Evolutionary conservation across 2,888 invertebrate genomes (phyloP), one percentile per base, ranked within the genome.

Genomic region (Xanthorhoe designata): DNA sequence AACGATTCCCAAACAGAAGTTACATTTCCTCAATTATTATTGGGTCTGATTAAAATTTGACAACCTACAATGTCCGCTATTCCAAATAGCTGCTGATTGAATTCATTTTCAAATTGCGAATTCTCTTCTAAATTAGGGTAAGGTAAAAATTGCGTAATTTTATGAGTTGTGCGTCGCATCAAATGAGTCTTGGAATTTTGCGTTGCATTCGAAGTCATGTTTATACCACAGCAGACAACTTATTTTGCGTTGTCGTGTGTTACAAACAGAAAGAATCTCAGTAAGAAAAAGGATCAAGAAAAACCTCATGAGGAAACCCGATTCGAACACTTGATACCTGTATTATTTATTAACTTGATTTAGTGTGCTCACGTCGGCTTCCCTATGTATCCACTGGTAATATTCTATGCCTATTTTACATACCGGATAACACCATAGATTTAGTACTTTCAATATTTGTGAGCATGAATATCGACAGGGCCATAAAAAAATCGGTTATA

Each of bases 321-420:
- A 71, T 68, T 68, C 52, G 61, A 64, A 57, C 38, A 32, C 50
- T 38, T 61, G 61, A 67, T 65, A 68, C 62, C 68, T 69, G 69
- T 66, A 62, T 68, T 71, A 71, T 73, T 69, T 80, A 83, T 83
- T 83, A 77, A 78, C 82, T 77, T 82, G 75, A 82, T 83, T 83
- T 79, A 75, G 73, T 73, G 59, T 64, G 68, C 67, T 77, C 84
- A 83, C 84, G 84, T 82, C 72, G 60, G 61, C 64, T 63, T 69
- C 45, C 58, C 61, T 60, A 38, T 7, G 42, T 55, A 64, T 52
- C 61, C 51, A 54, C 59, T 61, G 68, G 68, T 72, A 58, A 72
- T 69, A 75, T 71, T 74, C 71, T 71, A 72, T 69, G 70, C 71
- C 72, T 73, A 70, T 70, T 75, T 74, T 77, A 70, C 73, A 75